Base-by-base conservation (phyloP, 2,797 vertebrate genomes). In the Sebastes itinus region DNA sequence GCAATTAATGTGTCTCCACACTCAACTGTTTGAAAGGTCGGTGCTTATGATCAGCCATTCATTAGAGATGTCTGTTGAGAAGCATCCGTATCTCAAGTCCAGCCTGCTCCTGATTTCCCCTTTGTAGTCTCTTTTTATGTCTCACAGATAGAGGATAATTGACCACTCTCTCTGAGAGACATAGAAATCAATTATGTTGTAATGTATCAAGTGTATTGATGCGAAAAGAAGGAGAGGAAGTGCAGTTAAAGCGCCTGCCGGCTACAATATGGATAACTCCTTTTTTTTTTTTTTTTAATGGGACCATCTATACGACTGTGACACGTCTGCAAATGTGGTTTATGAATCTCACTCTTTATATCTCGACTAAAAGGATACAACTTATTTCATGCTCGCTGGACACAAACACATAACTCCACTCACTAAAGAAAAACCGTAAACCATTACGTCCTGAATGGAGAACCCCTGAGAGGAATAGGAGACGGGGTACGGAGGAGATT, bases 31-130 rank as follows among this genome's bases (percentile, higher is more conserved):
- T 88, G 78, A 95, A 92, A 94, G 90, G 93, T 94, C 81, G 69
- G 65, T 74, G 85, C 83, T 92, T 88, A 89, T 92, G 89, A 92
- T 91, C 92, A 92, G 76, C 79, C 80, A 82, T 94, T 90, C 91
- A 94, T 94, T 94, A 91, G 80, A 88, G 84, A 90, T 83, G 86
- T 92, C 87, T 92, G 90, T 92, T 81, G 89, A 93, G 88, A 92
- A 85, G 65, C 85, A 79, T 93, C 85, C 81, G 77, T 93, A 89
- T 91, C 92, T 87, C 90, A 73, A 87, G 88, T 88, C 81, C 88
- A 83, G 78, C 73, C 86, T 63, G 83, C 79, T 87, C 74, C 77
- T 84, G 73, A 82, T 93, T 86, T 86, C 81, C 71, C 85, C 84
- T 81, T 88, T 91, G 81, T 88, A 79, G 79, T 89, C 54, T 78